Evolutionary conservation across 2,113 vertebrate genomes (phyloP), one percentile per base, ranked within the genome.

Genomic region (Pedionomus torquatus): DNA sequence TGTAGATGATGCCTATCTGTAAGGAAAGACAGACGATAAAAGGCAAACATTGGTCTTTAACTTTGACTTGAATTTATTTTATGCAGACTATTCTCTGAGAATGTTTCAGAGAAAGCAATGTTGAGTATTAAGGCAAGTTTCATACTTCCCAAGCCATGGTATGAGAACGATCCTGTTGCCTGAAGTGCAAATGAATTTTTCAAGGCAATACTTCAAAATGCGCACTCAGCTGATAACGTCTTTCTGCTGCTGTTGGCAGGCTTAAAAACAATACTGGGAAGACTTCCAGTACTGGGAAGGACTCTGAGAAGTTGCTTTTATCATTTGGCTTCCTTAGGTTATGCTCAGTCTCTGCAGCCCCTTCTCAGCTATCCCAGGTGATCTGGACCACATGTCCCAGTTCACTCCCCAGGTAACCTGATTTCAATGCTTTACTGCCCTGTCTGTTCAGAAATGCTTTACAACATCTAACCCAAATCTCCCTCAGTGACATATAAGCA

Each of bases 371-470:
- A 35, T 18, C 31, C 31, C 21, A 0, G 4, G 20, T 70, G 57
- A 55, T 33, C 7, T 3, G 52, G 60, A 70, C 14, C 0, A 0
- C 20, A 4, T 7, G 12, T 82, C 70, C 52, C 33, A 55, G 4
- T 39, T 63, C 30, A 24, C 24, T 52, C 48, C 18, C 26, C 31
- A 41, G 17, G n/a, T 85, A 86, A 77, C 37, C 35, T 17, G 35
- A 90, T 80, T 70, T 5, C 3, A 58, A 2, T 58, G 18, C 31
- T 83, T 79, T 35, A 17, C 37, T 83, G 24, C 37, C 55, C 43
- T 85, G 69, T 35, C 28, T 90, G 39, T 52, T 91, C 76, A 83
- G 68, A 80, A 93, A 80, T 44, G 70, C 68, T 37, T 86, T 74
- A 41, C 74, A 83, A 70, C 33, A 79, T 54, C 68, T 80, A 74